These are phyloP conservation scores for Zaprionus obscuricornis DNA, from an alignment of 2,888 invertebrate species.

Conservation along the genomic window DNA sequence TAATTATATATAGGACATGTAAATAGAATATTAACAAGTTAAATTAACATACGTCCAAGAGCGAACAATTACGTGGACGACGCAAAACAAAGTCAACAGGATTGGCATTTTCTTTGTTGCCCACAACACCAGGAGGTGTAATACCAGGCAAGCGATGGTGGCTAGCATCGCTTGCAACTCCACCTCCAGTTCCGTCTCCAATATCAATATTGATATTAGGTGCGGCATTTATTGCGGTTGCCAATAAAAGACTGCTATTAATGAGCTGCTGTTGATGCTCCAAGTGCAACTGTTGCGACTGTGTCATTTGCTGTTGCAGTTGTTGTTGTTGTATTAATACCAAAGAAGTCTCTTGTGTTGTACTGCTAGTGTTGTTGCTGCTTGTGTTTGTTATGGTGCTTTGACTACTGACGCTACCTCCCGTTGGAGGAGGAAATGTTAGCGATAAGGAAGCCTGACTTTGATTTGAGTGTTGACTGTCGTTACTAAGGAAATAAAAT, in stretches of 20 bases:
- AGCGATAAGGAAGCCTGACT: slow-evolving; percentile 79
- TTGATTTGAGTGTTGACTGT: slow-evolving; percentile 81
- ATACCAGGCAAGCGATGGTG: slow-evolving; percentile 54
- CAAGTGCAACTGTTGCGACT: slow-evolving; percentile 25
- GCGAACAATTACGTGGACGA: slow-evolving; percentile 80
- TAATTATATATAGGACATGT: neutral
- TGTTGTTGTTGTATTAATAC: slow-evolving; percentile 40
- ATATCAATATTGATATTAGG: slow-evolving; percentile 27
- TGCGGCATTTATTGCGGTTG: slow-evolving; percentile 30
- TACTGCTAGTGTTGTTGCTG: slow-evolving; percentile 41
- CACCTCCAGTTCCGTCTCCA: neutral
- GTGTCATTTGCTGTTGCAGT: slow-evolving; percentile 14
- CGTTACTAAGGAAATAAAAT: too few species aligned
- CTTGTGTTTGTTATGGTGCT: slow-evolving; percentile 18
- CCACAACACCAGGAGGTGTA: slow-evolving; percentile 52
- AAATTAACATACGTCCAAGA: slow-evolving; percentile 78
- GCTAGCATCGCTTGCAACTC: slow-evolving; percentile 41
- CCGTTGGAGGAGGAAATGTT: slow-evolving; percentile 75
- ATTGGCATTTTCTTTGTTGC: slow-evolving; percentile 83
- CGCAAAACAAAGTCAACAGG: slow-evolving; percentile 82
- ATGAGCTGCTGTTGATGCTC: slow-evolving; percentile 37
- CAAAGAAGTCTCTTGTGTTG: slow-evolving; percentile 27
- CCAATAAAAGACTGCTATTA: slow-evolving; percentile 60
- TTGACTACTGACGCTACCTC: slow-evolving; percentile 38
- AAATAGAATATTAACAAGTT: neutral